Evolutionary conservation across 2,888 invertebrate species (phyloP), one percentile per base, ranked within the genome.

Genomic region (Ichneumon xanthorius): DNA sequence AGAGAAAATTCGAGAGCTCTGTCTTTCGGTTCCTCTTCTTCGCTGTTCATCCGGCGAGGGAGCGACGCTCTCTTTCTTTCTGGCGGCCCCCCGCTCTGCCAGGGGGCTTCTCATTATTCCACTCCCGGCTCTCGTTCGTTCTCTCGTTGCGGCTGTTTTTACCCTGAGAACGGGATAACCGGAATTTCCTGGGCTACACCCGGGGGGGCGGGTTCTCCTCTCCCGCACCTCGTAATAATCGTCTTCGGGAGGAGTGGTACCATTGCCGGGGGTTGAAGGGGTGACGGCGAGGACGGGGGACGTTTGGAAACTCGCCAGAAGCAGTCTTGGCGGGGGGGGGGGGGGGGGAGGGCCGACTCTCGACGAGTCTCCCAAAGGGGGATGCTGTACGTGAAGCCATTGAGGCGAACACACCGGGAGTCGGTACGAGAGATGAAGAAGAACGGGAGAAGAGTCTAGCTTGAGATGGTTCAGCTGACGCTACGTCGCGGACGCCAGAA

Each of bases 271-370:
- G 16, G 33, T 4, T 4, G 67, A 30, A 40, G 55, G 58, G 45
- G 3, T 14, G 67, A 22, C 30, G 63, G 22, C 58, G 45, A 37
- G 48, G 50, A 68, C 68, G 48, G 63, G 63, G 50, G 16, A 33
- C 77, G 68, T 84, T 84, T 84, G 84, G 84, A 84, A 77, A 73
- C 72, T 81, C 77, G 84, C 84, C 84, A 84, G 81, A 58, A 81
- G 61, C 65, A 58, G 76, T 76, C 63, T 26, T 61, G n/a, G 73
- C 26, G 63, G 19, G n/a, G 65, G 37, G 14, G 37, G 65, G 33
- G 63, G 19, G n/a, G 65, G 37, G 14, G 37, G 65, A 48, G 65
- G 63, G 75, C 45, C 50, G 80, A 84, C 72, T 80, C 65, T 77
- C 67, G 76, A 72, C 71, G 58, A 72, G 71, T 72, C 80, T 71